A percentile compares a stretch with the other conserved stretches of the same genome.
Conservation (phyloP, 2,113 vertebrate species). For the Uria aalge region DNA sequence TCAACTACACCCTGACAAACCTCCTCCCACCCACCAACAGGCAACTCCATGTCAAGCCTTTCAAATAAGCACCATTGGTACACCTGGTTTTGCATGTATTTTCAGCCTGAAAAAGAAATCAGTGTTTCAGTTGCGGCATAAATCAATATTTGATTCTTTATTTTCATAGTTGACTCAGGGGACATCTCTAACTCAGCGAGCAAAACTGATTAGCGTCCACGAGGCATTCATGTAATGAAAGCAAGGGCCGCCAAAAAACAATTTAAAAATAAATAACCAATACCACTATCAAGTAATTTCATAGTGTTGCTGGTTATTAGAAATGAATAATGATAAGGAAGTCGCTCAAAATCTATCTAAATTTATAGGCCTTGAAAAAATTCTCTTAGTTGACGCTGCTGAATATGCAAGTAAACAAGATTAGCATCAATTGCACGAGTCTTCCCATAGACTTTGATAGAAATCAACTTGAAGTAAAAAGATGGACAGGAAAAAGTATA, state of each 20-base stretch:
- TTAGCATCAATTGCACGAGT: accelerated
- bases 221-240: neutral
- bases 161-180: neutral
- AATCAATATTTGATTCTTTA: neutral
- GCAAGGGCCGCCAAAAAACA: neutral
- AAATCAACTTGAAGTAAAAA: neutral
- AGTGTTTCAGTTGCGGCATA: neutral
- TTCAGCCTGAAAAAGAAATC: neutral
- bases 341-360: neutral
- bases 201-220: neutral
- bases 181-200: neutral
- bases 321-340: neutral
- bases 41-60: neutral
- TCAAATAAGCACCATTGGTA: neutral
- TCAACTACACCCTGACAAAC: neutral
- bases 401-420: neutral
- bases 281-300: neutral
- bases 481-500: neutral
- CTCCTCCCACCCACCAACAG: neutral
- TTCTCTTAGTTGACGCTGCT: neutral
- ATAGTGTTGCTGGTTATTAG: neutral
- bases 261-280: neutral
- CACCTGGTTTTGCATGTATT: neutral
- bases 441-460: neutral
- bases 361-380: neutral